Evolutionary conservation across 2,888 invertebrate species (phyloP).

Genomic region (Acanthosepion esculentum): DNA sequence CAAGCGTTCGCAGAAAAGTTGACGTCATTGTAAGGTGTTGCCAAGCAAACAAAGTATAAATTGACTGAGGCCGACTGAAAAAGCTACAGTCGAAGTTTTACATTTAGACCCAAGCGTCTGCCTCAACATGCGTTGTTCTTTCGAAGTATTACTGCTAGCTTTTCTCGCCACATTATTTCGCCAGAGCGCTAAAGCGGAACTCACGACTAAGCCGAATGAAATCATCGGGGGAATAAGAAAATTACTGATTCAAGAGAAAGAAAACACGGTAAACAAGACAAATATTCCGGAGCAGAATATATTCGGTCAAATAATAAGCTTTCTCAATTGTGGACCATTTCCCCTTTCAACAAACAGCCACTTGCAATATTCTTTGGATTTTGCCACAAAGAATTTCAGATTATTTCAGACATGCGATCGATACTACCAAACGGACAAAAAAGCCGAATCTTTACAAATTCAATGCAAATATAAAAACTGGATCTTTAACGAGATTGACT

Average conservation of each 20-base stretch:
- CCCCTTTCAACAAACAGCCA: not conserved
- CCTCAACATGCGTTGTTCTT: not conserved
- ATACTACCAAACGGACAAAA: not conserved
- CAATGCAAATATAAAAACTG: not conserved
- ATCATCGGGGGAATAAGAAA: not conserved
- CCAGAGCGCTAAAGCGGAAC: not conserved
- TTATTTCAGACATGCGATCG: not conserved
- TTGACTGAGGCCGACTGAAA: too few relatives aligned
- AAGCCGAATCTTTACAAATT: not conserved
- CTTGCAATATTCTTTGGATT: not conserved
- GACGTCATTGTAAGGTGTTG: too few relatives aligned
- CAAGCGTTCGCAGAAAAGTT: too few relatives aligned
- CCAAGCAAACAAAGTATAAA: too few relatives aligned
- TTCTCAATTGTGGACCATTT: conserved; percentile 24
- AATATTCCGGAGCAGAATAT: not conserved
- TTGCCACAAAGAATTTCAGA: not conserved
- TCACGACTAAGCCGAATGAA: not conserved
- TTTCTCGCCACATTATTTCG: not conserved
- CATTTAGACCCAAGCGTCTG: not conserved
- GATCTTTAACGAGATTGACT: not conserved
- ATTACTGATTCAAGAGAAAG: not conserved
- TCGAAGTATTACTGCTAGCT: not conserved
- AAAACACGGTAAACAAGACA: not conserved
- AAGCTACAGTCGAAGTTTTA: too few relatives aligned
- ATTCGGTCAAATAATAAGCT: conserved; percentile 14